Evolutionary conservation across 64 coral and sea anemone genomes (phyloP).

Genomic region (Montipora sp.): DNA sequence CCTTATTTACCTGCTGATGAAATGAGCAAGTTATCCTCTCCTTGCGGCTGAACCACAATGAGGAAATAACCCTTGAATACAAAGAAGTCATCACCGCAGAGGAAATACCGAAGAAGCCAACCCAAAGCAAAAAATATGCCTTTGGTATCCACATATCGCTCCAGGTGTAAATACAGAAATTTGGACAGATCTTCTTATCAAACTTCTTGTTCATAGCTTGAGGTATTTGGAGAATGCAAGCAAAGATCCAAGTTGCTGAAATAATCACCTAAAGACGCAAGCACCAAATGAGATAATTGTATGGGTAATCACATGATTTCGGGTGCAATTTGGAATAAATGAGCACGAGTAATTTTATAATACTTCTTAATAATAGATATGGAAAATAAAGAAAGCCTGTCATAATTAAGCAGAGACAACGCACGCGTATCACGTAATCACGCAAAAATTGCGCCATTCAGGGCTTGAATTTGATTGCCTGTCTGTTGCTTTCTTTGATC

Average conservation of each 20-base stretch:
- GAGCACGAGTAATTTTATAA: neutral
- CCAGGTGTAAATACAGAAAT: neutral
- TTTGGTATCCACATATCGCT: neutral
- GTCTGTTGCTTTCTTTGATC: no score
- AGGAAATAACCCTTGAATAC: constrained; percentile 7
- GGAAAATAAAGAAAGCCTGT: no score
- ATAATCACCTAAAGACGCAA: neutral
- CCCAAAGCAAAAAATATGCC: neutral
- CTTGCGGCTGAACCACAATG: neutral
- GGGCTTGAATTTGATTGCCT: no score
- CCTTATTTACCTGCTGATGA: neutral
- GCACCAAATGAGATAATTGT: neutral
- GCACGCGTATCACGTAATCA: no score
- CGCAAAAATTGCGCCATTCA: no score
- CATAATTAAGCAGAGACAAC: no score
- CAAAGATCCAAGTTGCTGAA: neutral
- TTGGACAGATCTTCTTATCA: neutral
- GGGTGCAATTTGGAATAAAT: no score
- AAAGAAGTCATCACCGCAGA: neutral
- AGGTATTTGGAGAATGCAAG: neutral
- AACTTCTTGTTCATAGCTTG: neutral
- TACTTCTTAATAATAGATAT: neutral
- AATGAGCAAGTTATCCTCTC: neutral
- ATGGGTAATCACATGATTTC: neutral
- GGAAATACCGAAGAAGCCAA: neutral